A percentile compares a stretch with the other conserved stretches of the same genome.
Evolutionary conservation across 2,888 invertebrate genomes (phyloP).

Genomic region (Synergus umbraculus): DNA sequence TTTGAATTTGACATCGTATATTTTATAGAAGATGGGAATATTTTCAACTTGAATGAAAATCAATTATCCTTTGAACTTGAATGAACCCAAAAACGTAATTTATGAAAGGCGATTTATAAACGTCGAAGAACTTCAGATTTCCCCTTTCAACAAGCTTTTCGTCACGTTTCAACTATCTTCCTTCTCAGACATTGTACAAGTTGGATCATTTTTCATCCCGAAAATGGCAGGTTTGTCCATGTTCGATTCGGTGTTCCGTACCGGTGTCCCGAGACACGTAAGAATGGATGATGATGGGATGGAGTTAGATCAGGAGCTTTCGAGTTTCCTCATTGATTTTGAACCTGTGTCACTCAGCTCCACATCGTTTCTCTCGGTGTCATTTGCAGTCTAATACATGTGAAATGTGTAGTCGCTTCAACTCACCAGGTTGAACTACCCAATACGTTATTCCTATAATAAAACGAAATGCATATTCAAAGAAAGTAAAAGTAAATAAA

Average conservation of each 20-base stretch:
- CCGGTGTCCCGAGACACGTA: background rate
- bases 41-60: background rate
- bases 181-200: slow-evolving; percentile 3
- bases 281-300: slow-evolving; percentile 5
- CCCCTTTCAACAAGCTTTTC: background rate
- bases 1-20: background rate
- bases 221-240: slow-evolving; percentile 13
- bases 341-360: background rate
- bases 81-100: background rate
- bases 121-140: background rate
- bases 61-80: background rate
- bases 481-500: too few relatives aligned
- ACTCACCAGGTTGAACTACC: background rate
- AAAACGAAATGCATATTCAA: too few relatives aligned
- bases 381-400: background rate
- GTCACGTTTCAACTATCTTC: slow-evolving; percentile 10
- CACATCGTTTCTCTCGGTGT: background rate
- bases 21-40: background rate
- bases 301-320: background rate
- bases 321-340: slow-evolving; percentile 20
- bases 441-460: background rate
- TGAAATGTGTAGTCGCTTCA: background rate
- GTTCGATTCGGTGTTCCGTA: background rate
- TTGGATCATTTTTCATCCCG: slow-evolving; percentile 12
- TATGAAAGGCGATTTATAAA: background rate